A percentile compares a stretch with the other conserved stretches of the same genome.
phyloP scores from a whole-genome alignment of 1,140 invertebrate genomes.

The Asbolus verrucosus region DNA sequence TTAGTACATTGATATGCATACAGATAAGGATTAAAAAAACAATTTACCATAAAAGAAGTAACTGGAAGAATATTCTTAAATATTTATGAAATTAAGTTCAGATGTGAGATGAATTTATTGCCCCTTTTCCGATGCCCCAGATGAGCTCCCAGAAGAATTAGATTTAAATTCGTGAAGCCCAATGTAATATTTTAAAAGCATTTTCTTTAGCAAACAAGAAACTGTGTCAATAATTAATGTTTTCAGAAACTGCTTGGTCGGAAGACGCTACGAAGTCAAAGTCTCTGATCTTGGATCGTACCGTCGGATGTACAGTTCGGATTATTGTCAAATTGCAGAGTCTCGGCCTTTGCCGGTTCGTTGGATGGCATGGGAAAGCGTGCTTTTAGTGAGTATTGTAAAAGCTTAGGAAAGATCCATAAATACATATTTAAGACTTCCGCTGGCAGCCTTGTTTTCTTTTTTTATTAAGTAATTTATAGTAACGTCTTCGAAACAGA shows the following conservation, averaged over 20 bases:
- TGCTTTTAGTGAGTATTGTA: conserved; percentile 71
- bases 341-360: conserved; percentile 69
- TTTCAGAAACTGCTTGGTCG: conserved; percentile 82
- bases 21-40: too few relatives aligned
- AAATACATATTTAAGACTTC: too few relatives aligned
- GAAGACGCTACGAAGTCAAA: conserved; percentile 77
- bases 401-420: too few relatives aligned
- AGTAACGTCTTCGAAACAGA: too few relatives aligned
- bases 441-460: too few relatives aligned
- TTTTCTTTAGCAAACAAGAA: conserved; percentile 5
- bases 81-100: too few relatives aligned
- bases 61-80: too few relatives aligned
- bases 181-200: conserved; percentile 13
- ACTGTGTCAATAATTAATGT: conserved; percentile 21
- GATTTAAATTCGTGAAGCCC: not conserved
- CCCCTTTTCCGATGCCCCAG: not conserved
- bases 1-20: too few relatives aligned
- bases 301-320: conserved; percentile 74
- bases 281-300: conserved; percentile 81
- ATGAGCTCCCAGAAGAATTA: not conserved
- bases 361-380: conserved; percentile 81
- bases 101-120: not conserved
- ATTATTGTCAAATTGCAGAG: conserved; percentile 78
- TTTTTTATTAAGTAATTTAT: not conserved
- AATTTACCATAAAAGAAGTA: too few relatives aligned